phyloP scores from a whole-genome alignment of 2,797 vertebrate species.

The Pseudochromis fuscus region DNA sequence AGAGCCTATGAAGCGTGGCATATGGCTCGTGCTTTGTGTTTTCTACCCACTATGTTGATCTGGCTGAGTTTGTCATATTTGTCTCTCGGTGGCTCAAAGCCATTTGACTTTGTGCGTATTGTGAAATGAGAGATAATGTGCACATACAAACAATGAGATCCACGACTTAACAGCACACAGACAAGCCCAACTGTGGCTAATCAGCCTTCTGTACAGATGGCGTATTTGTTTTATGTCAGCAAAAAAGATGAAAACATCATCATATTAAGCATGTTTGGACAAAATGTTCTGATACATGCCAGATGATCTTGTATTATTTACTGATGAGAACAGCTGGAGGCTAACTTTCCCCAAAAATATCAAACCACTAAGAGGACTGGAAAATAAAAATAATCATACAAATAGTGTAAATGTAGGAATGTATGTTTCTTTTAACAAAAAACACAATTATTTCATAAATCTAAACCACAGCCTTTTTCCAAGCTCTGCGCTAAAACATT shows the following conservation, averaged over 20 bases:
- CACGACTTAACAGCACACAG: slow-evolving; percentile 27
- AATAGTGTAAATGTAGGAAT: no score
- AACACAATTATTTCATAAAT: no score
- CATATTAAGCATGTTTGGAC: no score
- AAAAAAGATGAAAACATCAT: neutral
- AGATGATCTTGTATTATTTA: no score
- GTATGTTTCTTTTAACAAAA: no score
- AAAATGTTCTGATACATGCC: neutral
- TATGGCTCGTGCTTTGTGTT: slow-evolving; percentile 21
- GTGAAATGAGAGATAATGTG: slow-evolving; percentile 29
- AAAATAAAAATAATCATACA: no score
- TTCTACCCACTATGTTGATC: neutral
- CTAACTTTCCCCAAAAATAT: no score
- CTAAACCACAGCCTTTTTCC: no score
- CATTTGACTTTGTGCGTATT: slow-evolving; percentile 17
- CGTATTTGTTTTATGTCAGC: neutral
- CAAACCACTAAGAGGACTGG: no score
- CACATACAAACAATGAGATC: slow-evolving; percentile 21
- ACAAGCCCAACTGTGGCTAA: no score
- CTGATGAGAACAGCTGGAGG: neutral
- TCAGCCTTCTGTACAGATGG: no score
- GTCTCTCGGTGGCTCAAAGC: slow-evolving; percentile 4
- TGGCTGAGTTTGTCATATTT: slow-evolving; percentile 1
- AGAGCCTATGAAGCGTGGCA: slow-evolving; percentile 31
- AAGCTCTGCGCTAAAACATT: no score